Conservation (phyloP, 2,113 vertebrate genomes). For the Tyto alba region DNA sequence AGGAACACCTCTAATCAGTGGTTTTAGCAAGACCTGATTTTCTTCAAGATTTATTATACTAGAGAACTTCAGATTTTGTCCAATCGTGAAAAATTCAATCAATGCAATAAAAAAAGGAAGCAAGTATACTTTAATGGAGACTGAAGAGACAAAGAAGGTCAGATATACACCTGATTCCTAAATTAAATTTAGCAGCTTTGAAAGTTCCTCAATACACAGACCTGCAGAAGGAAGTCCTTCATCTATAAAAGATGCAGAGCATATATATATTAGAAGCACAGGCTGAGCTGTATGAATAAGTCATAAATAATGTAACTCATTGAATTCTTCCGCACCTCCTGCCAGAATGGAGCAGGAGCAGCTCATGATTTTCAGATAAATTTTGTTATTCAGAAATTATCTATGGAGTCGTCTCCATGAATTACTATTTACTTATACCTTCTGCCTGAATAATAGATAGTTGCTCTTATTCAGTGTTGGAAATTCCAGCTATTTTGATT, state of each 20-base stretch:
- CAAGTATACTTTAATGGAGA: background rate
- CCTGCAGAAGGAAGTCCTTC: constrained; percentile 10
- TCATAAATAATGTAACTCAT: background rate
- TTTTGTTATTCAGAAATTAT: constrained; percentile 35
- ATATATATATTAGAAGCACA: background rate
- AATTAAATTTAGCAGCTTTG: background rate
- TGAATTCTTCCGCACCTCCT: background rate
- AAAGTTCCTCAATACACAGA: background rate
- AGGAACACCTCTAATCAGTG: background rate
- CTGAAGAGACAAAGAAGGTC: background rate
- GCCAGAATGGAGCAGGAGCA: background rate
- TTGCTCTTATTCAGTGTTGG: background rate
- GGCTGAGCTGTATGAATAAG: background rate
- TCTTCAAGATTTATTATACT: background rate
- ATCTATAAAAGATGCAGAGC: background rate
- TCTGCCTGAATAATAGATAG: background rate
- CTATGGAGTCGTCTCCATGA: background rate
- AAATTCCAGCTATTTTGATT: background rate
- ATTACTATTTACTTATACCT: constrained; percentile 11
- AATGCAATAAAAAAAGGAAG: background rate
- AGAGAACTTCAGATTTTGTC: background rate
- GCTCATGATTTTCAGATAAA: constrained; percentile 18
- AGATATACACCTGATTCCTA: background rate
- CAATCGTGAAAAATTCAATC: background rate
- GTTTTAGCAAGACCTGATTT: background rate